Evolutionary conservation across 2,888 invertebrate species (phyloP).

Genomic region (Poecilobothrus nobilitatus): DNA sequence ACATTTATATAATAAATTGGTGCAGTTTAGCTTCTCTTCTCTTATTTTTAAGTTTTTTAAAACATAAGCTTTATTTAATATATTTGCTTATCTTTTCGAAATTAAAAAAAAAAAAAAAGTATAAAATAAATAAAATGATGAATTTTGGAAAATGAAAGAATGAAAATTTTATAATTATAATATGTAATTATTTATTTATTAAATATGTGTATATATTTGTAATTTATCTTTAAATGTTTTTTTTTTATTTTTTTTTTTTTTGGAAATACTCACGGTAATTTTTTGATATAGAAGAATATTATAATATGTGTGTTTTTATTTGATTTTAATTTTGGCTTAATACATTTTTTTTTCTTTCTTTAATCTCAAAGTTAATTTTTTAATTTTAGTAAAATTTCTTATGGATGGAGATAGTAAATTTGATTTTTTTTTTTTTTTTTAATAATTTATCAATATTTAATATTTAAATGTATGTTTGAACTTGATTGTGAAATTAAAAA

Average conservation of each 20-base stretch:
- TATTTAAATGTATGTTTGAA: neutral
- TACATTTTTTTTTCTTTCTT: too few species aligned
- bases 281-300: too few species aligned
- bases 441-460: neutral
- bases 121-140: neutral
- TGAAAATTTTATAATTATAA: neutral
- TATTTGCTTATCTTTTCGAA: neutral
- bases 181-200: too few species aligned
- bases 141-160: neutral
- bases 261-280: too few species aligned
- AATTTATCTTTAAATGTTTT: too few species aligned
- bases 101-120: neutral
- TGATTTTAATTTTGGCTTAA: too few species aligned
- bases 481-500: neutral
- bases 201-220: too few species aligned
- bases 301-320: too few species aligned
- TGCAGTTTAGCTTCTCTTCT: neutral
- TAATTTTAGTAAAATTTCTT: neutral
- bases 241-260: too few species aligned
- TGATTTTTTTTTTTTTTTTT: neutral
- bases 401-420: neutral
- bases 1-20: neutral
- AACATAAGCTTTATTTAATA: constrained; percentile 6
- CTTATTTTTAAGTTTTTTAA: neutral
- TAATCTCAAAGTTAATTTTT: neutral